These are phyloP conservation scores for Pimephales promelas DNA, from an alignment of 2,113 vertebrate species.

Conservation along the genomic window DNA sequence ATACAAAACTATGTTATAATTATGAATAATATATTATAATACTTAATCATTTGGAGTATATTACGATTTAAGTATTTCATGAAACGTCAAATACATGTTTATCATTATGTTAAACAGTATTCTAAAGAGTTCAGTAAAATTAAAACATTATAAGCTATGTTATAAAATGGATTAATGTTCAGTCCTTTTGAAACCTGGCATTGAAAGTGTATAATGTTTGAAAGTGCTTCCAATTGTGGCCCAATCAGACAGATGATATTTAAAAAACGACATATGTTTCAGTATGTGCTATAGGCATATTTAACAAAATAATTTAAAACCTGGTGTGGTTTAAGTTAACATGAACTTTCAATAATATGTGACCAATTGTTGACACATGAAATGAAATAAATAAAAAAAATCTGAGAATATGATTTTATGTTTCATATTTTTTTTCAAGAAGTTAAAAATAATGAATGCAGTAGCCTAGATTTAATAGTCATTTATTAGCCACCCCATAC, in stretches of 20 bases:
- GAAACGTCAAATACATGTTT: neutral
- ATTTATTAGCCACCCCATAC: constrained; percentile 25
- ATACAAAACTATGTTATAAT: neutral
- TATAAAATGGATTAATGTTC: neutral
- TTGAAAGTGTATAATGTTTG: neutral
- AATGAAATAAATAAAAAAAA: too few species aligned
- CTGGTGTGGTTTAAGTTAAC: neutral
- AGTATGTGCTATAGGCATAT: neutral
- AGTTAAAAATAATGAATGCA: neutral
- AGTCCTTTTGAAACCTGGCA: neutral
- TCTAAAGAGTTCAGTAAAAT: neutral
- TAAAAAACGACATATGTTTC: neutral
- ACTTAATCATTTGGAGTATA: neutral
- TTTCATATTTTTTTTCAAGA: neutral
- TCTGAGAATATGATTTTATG: neutral
- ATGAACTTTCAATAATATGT: neutral
- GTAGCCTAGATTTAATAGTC: constrained; percentile 20
- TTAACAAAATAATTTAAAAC: neutral
- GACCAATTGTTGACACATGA: too few species aligned
- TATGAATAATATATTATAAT: neutral
- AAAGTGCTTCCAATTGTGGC: neutral
- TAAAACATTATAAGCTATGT: neutral
- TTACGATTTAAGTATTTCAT: neutral
- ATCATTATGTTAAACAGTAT: neutral
- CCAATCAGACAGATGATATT: neutral